Conservation (phyloP, 2,888 invertebrate species). For the Perizoma affinitatum region DNA sequence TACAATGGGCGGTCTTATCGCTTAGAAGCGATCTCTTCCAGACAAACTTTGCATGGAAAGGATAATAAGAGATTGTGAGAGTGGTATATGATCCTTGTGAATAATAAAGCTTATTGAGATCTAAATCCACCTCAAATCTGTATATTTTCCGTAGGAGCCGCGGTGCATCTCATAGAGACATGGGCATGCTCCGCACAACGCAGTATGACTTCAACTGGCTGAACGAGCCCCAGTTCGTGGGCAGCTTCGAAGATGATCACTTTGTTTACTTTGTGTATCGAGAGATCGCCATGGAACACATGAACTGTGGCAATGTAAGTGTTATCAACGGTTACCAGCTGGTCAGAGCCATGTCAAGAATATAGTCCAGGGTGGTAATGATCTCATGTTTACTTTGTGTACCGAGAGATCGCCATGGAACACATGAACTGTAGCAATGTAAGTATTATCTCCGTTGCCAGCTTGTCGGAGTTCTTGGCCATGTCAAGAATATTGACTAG, state of each 20-base stretch:
- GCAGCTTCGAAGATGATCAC: constrained; percentile 94
- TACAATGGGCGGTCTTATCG: too few species aligned
- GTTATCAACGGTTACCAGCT: background rate
- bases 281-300: constrained; percentile 95
- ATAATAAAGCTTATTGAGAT: too few species aligned
- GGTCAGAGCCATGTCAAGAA: too few species aligned
- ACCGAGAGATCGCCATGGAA: constrained; percentile 95
- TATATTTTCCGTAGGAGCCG: constrained; percentile 60
- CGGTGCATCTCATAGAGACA: constrained; percentile 66
- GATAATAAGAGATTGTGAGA: too few species aligned
- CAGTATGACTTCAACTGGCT: constrained; percentile 94
- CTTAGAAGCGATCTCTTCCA: too few species aligned
- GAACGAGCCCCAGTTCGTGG: constrained; percentile 96
- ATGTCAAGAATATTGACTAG: too few species aligned
- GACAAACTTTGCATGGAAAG: too few species aligned
- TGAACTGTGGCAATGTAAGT: constrained; percentile 95
- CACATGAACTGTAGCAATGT: constrained; percentile 97
- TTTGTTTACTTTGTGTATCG: constrained; percentile 96
- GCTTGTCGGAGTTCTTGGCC: background rate
- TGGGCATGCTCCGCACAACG: constrained; percentile 87
- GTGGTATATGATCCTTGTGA: too few species aligned
- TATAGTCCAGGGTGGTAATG: too few species aligned
- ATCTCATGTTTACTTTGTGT: constrained; percentile 96
- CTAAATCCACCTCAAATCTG: background rate
- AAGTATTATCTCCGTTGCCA: constrained; percentile 8